Conservation (phyloP, 2,113 vertebrate species). For the Leptocoma aspasia region DNA sequence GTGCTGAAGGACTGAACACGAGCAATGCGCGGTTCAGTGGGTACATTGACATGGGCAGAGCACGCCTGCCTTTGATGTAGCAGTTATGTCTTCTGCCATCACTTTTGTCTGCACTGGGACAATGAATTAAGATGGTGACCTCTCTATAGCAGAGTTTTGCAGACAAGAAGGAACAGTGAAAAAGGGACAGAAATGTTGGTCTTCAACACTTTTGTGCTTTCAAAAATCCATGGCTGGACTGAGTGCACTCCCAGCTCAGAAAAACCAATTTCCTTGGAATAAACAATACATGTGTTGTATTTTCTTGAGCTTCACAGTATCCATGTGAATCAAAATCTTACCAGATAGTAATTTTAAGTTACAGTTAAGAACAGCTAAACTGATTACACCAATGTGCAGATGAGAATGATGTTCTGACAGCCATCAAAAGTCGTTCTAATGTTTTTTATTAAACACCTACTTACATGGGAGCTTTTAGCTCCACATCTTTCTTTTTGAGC, state of each 20-base stretch:
- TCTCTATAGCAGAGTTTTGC: neutral
- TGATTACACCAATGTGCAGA: neutral
- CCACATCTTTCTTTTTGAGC: neutral
- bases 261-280: neutral
- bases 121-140: neutral
- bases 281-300: accelerated
- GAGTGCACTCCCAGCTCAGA: neutral
- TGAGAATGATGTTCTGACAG: neutral
- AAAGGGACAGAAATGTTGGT: neutral
- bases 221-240: neutral
- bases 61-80: neutral
- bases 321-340: neutral
- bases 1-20: neutral
- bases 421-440: neutral
- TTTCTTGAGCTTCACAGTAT: neutral
- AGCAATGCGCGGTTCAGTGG: conserved; percentile 1
- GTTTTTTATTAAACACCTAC: neutral
- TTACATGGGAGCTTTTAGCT: neutral
- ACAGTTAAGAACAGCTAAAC: neutral
- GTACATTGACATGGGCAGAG: neutral
- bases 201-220: neutral
- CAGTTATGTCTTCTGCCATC: neutral
- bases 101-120: neutral
- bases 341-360: neutral
- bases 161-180: neutral